Percentiles rank a stretch among this genome's conserved stretches.
phyloP scores from a whole-genome alignment of 2,888 invertebrate genomes.

The Dorcus hopei region DNA sequence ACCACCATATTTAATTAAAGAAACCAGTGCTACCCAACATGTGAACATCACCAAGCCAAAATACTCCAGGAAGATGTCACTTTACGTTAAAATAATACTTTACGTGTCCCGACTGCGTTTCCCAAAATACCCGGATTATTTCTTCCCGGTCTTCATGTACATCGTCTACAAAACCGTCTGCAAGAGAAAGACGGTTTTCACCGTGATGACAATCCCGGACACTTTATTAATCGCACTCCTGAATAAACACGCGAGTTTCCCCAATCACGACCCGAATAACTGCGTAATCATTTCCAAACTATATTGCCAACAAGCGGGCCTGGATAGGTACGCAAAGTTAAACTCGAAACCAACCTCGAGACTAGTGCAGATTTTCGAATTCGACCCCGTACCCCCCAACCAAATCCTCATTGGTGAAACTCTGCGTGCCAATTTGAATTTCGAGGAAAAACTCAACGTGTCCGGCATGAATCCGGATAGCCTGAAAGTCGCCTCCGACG shows the following conservation, averaged over 20 bases:
- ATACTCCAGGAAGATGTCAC: too few species aligned
- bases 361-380: slow-evolving; percentile 10
- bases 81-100: slow-evolving; percentile 14
- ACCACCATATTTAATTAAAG: too few species aligned
- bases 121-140: slow-evolving; percentile 35
- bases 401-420: slow-evolving; percentile 14
- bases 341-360: not conserved
- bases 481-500: slow-evolving; percentile 36
- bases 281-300: slow-evolving; percentile 10
- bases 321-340: slow-evolving; percentile 9
- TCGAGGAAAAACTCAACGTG: slow-evolving; percentile 1
- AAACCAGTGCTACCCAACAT: too few species aligned
- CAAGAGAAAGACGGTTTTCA: slow-evolving; percentile 32
- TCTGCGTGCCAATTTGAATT: slow-evolving; percentile 9
- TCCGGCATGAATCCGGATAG: not conserved
- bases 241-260: slow-evolving; percentile 16
- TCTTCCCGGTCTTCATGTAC: slow-evolving; percentile 43
- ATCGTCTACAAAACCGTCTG: slow-evolving; percentile 34
- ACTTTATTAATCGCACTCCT: slow-evolving; percentile 26
- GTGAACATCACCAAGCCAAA: too few species aligned
- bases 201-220: slow-evolving; percentile 26
- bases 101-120: slow-evolving; percentile 16
- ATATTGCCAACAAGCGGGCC: slow-evolving; percentile 1
- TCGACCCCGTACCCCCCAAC: slow-evolving; percentile 5
- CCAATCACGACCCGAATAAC: slow-evolving; percentile 13